Conservation (phyloP, 1,140 invertebrate species). For the Bombus fervidus region DNA sequence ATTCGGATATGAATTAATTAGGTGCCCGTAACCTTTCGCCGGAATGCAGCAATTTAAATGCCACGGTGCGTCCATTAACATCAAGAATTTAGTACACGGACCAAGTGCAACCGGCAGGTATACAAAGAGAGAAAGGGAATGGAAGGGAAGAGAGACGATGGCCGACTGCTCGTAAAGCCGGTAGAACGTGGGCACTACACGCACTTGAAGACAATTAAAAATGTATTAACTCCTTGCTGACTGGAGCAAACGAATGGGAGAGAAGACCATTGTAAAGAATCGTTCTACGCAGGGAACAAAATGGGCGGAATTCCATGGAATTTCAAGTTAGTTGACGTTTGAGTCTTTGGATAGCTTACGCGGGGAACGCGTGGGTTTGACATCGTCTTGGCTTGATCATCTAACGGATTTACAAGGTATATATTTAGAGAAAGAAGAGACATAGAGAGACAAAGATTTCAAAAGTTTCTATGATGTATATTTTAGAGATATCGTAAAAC, state of each 20-base stretch:
- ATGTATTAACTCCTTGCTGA: slow-evolving; percentile 24
- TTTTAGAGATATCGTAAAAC: no score
- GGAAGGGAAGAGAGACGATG: not conserved
- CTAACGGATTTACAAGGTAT: no score
- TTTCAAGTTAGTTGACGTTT: not conserved
- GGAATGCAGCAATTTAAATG: slow-evolving; percentile 30
- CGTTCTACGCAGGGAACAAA: not conserved
- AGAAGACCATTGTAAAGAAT: not conserved
- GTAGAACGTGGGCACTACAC: not conserved
- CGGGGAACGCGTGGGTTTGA: no score
- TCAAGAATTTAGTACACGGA: slow-evolving; percentile 17
- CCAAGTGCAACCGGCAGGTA: not conserved
- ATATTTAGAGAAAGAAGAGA: no score
- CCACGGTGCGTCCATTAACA: slow-evolving; percentile 20
- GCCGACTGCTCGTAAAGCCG: not conserved
- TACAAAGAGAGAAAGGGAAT: not conserved
- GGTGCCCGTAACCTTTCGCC: slow-evolving; percentile 12
- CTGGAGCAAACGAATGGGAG: not conserved
- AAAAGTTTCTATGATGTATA: no score
- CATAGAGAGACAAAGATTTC: no score
- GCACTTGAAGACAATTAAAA: slow-evolving; percentile 37
- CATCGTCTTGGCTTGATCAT: no score
- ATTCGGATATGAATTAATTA: slow-evolving; percentile 41
- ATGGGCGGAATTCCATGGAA: not conserved
- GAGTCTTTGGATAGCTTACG: not conserved